These are phyloP conservation scores for Rhynchophorus ferrugineus DNA, from an alignment of 1,140 invertebrate species.

Conservation along the genomic window DNA sequence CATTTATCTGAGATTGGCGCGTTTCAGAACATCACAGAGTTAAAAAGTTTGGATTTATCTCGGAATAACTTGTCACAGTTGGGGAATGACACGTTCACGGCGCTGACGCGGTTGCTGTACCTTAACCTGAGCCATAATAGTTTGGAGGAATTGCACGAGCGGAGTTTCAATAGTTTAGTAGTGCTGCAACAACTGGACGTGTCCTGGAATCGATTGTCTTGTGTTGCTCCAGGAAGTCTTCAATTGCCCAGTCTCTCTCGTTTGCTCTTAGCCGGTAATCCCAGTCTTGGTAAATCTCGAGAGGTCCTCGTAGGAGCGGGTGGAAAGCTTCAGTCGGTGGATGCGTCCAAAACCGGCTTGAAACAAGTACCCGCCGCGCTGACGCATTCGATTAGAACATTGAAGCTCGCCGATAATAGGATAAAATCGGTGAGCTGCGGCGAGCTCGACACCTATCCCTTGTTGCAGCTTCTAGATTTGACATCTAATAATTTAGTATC, in stretches of 20 bases:
- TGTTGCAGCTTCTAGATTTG: conserved; percentile 72
- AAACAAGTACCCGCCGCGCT: conserved; percentile 72
- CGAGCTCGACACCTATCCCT: conserved; percentile 83
- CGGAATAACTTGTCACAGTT: conserved; percentile 55
- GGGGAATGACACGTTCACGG: conserved; percentile 48
- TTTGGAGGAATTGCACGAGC: conserved; percentile 48
- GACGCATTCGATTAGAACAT: conserved; percentile 72
- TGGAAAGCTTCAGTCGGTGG: conserved; percentile 67
- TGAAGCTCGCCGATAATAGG: conserved; percentile 68
- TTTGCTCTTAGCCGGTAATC: conserved; percentile 67
- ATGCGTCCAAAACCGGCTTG: conserved; percentile 73
- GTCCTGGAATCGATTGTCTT: conserved; percentile 65
- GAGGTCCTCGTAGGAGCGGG: conserved; percentile 56
- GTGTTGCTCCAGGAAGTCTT: conserved; percentile 62
- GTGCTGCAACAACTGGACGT: conserved; percentile 71
- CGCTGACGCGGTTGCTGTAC: conserved; percentile 55
- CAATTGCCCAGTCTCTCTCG: conserved; percentile 69
- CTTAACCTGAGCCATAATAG: conserved; percentile 65
- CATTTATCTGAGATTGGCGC: conserved; percentile 44
- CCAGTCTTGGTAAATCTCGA: conserved; percentile 49
- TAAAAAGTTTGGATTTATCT: conserved; percentile 54
- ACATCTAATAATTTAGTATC: conserved; percentile 66
- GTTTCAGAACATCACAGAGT: conserved; percentile 41
- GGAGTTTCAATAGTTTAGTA: conserved; percentile 55
- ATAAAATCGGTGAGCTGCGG: conserved; percentile 59